These are phyloP conservation scores for Adelognathus sp. DNA, from an alignment of 2,888 invertebrate genomes.

Conservation along the genomic window DNA sequence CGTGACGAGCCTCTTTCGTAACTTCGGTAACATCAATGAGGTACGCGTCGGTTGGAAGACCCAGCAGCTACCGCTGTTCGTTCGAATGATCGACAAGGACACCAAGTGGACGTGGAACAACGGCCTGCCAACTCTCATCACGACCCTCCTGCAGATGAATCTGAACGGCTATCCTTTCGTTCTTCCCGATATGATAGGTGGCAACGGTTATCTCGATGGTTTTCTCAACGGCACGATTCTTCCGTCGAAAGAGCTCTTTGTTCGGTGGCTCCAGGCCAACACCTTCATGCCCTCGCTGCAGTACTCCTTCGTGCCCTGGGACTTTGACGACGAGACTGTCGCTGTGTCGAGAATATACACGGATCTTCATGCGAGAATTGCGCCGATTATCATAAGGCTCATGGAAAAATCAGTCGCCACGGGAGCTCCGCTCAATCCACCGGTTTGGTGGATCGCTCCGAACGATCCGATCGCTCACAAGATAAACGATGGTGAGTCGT, in stretches of 20 bases:
- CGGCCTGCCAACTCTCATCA: conserved; percentile 88
- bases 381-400: conserved; percentile 84
- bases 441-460: conserved; percentile 93
- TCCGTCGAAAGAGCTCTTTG: conserved; percentile 85
- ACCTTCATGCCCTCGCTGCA: conserved; percentile 91
- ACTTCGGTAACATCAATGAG: conserved; percentile 86
- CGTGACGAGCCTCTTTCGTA: conserved; percentile 82
- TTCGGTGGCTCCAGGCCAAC: conserved; percentile 91
- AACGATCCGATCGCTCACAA: conserved; percentile 83
- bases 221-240: conserved; percentile 79
- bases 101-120: conserved; percentile 87
- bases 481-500: conserved; percentile 79
- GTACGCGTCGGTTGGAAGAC: conserved; percentile 87
- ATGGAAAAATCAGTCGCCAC: conserved; percentile 84
- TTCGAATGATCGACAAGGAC: conserved; percentile 91
- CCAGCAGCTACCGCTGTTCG: conserved; percentile 87
- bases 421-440: conserved; percentile 89
- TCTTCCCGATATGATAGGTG: conserved; percentile 91
- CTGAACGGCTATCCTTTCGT: conserved; percentile 85
- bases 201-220: conserved; percentile 85
- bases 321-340: conserved; percentile 86
- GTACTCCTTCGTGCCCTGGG: conserved; percentile 92
- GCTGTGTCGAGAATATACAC: conserved; percentile 86
- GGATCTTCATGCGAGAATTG: conserved; percentile 85
- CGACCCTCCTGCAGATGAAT: conserved; percentile 86